phyloP scores from a whole-genome alignment of 2,888 invertebrate genomes.

The Luperina testacea region DNA sequence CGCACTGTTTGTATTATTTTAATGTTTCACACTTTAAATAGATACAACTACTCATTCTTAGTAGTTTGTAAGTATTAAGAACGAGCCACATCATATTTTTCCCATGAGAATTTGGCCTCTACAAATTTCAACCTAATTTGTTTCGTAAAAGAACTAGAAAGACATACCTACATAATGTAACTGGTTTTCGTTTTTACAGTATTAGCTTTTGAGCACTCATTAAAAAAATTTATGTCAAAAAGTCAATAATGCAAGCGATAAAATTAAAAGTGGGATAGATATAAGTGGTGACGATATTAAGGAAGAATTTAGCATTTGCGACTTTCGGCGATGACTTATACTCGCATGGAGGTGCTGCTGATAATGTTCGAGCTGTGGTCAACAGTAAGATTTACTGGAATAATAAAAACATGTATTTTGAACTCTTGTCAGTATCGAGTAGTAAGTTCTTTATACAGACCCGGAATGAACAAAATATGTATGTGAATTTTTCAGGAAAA shows the following conservation, averaged over 20 bases:
- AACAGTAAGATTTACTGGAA: not conserved
- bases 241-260: constrained; percentile 9
- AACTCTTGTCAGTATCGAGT: not conserved
- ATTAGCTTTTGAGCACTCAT: not conserved
- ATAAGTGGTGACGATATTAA: constrained; percentile 44
- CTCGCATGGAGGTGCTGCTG: constrained; percentile 8
- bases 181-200: not conserved
- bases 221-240: constrained; percentile 3
- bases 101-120: not conserved
- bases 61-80: not conserved
- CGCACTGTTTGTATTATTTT: constrained; percentile 40
- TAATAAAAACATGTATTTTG: not conserved
- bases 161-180: not conserved
- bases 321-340: constrained; percentile 53
- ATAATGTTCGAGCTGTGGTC: constrained; percentile 6
- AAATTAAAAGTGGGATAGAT: constrained; percentile 36
- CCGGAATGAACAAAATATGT: not conserved
- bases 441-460: not conserved
- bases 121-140: not conserved
- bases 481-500: not conserved
- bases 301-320: constrained; percentile 53
- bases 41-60: constrained; percentile 13
- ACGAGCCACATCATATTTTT: not conserved
- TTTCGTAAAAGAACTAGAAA: not conserved
- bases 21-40: constrained; percentile 24